Base-by-base conservation (phyloP, 2,888 invertebrate species). In the Rotaria sp. region DNA sequence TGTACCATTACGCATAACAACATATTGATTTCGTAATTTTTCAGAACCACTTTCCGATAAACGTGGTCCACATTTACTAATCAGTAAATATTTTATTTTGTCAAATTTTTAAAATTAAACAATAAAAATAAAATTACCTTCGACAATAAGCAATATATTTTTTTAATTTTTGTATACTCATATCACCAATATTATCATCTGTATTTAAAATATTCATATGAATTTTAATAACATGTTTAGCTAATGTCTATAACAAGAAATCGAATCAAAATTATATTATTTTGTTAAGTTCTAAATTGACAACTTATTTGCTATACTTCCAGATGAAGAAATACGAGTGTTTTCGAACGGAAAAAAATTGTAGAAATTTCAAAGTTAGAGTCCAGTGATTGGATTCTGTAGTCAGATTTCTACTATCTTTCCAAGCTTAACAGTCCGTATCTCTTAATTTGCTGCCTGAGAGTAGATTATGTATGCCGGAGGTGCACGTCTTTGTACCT, bases 221-320 rank as follows among this genome's bases (percentile, higher is more conserved):
- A 84, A 99, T 94, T 86, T 94, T 94, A 92, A 99, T 96, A 87
- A 99, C 96, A 92, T 99, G 99, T 90, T 96, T 96, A 0, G 99
- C 99, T 88, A 99, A 88, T 21, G 90, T 92, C 92, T 90, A 87
- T 90, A 88, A 50, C 88, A 88, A 75, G 41, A 85, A 87, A 2
- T 18, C 52, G 35, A 35, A 26, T n/a, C n/a, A n/a, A n/a, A n/a
- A n/a, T 38, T 30, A 18, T 52, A 55, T 2, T 50, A 38, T 26
- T 35, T 57, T n/a, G n/a, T n/a, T n/a, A n/a, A n/a, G n/a, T n/a
- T n/a, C n/a, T n/a, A n/a, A n/a, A n/a, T n/a, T n/a, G n/a, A n/a
- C n/a, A n/a, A n/a, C n/a, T n/a, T n/a, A n/a, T n/a, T n/a, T n/a
- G n/a, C n/a, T n/a, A n/a, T n/a, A n/a, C n/a, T n/a, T n/a, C n/a